Evolutionary conservation across 2,797 vertebrate genomes (phyloP).

Genomic region (Limosa lapponica): DNA sequence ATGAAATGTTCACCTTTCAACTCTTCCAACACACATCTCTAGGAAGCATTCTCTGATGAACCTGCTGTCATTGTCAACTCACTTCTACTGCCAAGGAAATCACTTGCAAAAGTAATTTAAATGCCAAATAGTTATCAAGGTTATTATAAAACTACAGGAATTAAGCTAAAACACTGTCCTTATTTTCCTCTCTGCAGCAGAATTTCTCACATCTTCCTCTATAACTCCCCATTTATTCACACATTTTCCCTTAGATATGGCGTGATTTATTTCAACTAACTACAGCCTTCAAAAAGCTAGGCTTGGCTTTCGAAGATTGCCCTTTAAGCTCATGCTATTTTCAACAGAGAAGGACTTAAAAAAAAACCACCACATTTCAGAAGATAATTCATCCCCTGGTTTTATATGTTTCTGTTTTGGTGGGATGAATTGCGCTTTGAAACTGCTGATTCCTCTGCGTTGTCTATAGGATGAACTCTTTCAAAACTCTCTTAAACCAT

Average conservation of each 20-base stretch:
- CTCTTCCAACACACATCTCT: not conserved
- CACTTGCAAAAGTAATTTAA: not conserved
- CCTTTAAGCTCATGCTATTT: not conserved
- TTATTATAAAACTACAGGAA: constrained; percentile 28
- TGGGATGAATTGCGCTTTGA: not conserved
- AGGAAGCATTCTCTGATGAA: not conserved
- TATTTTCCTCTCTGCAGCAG: not conserved
- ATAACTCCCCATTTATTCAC: not conserved
- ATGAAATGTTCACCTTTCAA: constrained; percentile 6
- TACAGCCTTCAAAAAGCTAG: not conserved
- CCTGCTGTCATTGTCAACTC: not conserved
- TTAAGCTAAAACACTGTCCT: not conserved
- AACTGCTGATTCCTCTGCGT: not conserved
- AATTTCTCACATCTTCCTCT: constrained; percentile 5
- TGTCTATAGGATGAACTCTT: not conserved
- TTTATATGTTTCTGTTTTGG: not conserved
- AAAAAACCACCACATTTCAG: not conserved
- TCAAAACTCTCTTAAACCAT: not conserved
- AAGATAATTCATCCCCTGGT: not conserved
- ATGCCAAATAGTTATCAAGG: constrained; percentile 12
- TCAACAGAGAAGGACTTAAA: not conserved
- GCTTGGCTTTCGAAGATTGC: not conserved
- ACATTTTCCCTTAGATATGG: not conserved
- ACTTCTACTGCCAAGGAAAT: not conserved
- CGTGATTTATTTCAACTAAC: not conserved